These are phyloP conservation scores for Seira ritae DNA, from an alignment of 2,888 invertebrate species.

Conservation along the genomic window DNA sequence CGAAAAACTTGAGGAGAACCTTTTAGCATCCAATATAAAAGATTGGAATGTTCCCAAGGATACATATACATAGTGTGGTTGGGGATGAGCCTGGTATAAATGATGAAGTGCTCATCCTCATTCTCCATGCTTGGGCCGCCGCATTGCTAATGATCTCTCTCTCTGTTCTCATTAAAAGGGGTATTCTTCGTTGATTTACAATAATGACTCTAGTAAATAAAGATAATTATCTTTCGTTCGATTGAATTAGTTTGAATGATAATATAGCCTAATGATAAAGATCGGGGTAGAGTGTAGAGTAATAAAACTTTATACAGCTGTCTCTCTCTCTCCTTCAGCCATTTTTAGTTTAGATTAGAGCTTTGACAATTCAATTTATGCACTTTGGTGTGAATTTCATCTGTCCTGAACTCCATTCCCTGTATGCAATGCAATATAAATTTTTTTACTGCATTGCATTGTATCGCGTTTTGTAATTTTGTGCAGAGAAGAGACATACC, in stretches of 20 bases:
- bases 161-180: neutral
- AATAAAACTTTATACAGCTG: neutral
- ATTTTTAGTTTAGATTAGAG: neutral
- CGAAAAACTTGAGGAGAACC: neutral
- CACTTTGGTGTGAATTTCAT: neutral
- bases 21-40: neutral
- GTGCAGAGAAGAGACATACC: too few species aligned
- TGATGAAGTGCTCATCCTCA: constrained; percentile 29
- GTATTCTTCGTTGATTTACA: neutral
- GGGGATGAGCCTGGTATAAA: neutral
- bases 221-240: constrained; percentile 31
- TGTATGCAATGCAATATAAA: neutral
- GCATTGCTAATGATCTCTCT: constrained; percentile 24
- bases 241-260: constrained; percentile 28
- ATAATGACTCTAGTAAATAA: constrained; percentile 20
- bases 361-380: neutral
- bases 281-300: neutral
- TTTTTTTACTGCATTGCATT: neutral
- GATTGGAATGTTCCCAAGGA: neutral
- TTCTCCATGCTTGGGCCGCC: neutral
- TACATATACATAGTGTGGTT: too few species aligned
- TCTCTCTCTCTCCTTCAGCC: too few species aligned
- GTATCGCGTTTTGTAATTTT: too few species aligned
- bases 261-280: neutral
- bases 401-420: neutral